Conservation (phyloP, 2,113 vertebrate species). For the Pluvianellus socialis region DNA sequence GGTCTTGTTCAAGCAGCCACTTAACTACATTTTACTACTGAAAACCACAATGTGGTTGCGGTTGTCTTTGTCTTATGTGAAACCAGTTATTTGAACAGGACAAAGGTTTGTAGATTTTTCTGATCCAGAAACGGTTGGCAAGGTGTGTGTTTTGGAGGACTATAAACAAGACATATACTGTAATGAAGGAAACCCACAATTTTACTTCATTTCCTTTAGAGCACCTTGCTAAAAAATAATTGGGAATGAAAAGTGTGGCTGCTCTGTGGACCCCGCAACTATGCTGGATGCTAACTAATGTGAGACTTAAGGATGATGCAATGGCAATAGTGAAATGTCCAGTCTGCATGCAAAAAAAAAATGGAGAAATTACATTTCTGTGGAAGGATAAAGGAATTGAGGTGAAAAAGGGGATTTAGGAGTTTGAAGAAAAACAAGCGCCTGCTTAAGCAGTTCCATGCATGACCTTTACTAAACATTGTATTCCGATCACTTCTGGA, state of each 20-base stretch:
- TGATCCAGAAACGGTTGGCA: not conserved
- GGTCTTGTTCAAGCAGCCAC: not conserved
- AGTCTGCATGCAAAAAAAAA: not conserved
- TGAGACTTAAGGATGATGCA: not conserved
- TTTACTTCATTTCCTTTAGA: not conserved
- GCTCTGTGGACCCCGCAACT: not conserved
- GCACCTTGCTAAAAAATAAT: not conserved
- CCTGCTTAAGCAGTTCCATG: not conserved
- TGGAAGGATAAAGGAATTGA: not conserved
- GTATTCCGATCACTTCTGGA: not conserved
- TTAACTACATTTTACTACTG: not conserved
- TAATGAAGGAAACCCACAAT: not conserved
- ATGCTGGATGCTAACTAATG: not conserved
- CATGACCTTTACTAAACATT: not conserved
- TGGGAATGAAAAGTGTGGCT: not conserved
- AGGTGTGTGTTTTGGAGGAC: not conserved
- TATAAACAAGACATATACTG: not conserved
- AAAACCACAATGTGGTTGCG: not conserved
- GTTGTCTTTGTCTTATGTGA: slow-evolving; percentile 26
- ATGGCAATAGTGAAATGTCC: not conserved
- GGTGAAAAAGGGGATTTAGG: not conserved
- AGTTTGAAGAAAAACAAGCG: not conserved
- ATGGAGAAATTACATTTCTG: not conserved
- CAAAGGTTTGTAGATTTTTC: not conserved
- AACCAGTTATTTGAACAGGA: not conserved